A percentile compares a stretch with the other conserved stretches of the same genome.
Conservation (phyloP, 2,113 vertebrate species). For the Callocephalon fimbriatum region DNA sequence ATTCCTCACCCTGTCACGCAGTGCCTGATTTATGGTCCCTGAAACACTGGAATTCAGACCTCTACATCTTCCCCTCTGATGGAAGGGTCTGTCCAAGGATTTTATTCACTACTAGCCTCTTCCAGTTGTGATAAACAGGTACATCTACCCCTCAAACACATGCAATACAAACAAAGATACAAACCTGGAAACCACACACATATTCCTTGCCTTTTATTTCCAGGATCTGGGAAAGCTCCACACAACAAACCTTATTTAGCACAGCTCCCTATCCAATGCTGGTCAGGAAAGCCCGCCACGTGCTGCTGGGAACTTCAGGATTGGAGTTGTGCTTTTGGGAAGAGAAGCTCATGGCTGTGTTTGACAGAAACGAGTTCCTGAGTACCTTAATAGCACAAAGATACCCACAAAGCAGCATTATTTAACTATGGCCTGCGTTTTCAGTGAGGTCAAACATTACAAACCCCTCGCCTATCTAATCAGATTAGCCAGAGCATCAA, state of each 20-base stretch:
- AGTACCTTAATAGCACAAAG: neutral
- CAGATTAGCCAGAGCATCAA: neutral
- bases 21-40: neutral
- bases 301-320: neutral
- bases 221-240: neutral
- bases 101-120: neutral
- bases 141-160: neutral
- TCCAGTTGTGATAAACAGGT: neutral
- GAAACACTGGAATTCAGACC: neutral
- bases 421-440: neutral
- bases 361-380: neutral
- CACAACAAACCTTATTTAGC: neutral
- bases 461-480: rapidly evolving
- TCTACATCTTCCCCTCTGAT: neutral
- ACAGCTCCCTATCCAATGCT: neutral
- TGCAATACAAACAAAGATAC: neutral
- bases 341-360: neutral
- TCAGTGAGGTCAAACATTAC: neutral
- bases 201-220: neutral
- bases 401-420: neutral
- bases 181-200: neutral
- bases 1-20: neutral
- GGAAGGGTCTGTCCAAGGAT: neutral
- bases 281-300: neutral
- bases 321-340: neutral